phyloP scores from a whole-genome alignment of 2,888 invertebrate species.

The Anorthoa munda region DNA sequence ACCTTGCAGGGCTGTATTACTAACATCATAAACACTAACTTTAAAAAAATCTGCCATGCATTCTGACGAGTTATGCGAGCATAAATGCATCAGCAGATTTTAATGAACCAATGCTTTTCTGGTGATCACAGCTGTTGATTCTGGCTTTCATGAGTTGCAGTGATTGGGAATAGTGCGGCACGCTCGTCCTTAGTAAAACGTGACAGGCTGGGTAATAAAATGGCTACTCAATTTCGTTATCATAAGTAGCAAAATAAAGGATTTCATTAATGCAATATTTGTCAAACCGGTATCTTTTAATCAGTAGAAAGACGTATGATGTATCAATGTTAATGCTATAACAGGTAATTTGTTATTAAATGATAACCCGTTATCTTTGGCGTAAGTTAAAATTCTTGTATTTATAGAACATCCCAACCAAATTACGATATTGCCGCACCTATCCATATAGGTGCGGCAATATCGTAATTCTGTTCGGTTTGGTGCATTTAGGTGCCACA shows the following conservation, averaged over 20 bases:
- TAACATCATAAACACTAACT: too few species aligned
- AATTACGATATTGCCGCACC: too few species aligned
- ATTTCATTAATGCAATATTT: neutral
- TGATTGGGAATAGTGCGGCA: neutral
- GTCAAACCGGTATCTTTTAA: neutral
- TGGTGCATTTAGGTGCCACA: neutral
- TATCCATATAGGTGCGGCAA: conserved; percentile 17
- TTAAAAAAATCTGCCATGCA: too few species aligned
- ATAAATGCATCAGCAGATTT: too few species aligned
- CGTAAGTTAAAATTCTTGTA: conserved; percentile 8
- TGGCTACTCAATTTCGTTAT: neutral
- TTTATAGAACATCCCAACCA: neutral
- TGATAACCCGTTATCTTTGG: conserved; percentile 17
- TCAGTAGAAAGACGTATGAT: neutral
- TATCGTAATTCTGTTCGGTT: neutral
- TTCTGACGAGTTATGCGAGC: too few species aligned
- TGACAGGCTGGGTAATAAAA: neutral
- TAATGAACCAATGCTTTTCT: too few species aligned
- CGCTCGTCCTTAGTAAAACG: neutral
- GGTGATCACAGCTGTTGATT: neutral
- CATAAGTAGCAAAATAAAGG: neutral
- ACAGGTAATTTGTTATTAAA: neutral
- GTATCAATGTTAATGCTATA: neutral
- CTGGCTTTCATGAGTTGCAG: neutral
- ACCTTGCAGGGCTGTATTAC: too few species aligned